Evolutionary conservation across 2,113 vertebrate species (phyloP), one percentile per base, ranked within the genome.

Genomic region (Eulemur macaco): DNA sequence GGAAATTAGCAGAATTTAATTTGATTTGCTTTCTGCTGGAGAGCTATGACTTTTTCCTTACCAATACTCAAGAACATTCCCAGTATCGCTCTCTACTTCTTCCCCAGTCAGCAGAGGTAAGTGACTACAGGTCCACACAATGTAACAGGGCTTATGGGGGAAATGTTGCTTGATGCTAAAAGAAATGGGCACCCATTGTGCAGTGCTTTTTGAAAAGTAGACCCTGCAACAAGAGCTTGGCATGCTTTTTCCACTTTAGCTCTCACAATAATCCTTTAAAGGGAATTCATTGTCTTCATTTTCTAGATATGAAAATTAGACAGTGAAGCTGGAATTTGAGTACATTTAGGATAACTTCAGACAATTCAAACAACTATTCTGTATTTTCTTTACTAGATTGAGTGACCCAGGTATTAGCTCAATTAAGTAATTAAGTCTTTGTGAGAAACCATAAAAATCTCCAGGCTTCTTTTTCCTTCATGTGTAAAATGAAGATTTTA

Each of bases 1-100:
- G 86, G 27, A 97, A 98, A 98, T 97, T 96, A 98, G 1, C 66
- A 96, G 45, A 42, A n/a, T 97, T 97, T 91, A 97, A 97, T 15
- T 97, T 96, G 37, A 78, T 97, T 97, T 95, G 10, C 42, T 96
- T 95, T 91, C 82, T 89, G 39, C 80, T 77, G 54, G 52, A 20
- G 85, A 34, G 0, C 3, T 86, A 90, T 96, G 90, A n/a, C 45
- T 89, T 58, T 78, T 96, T 94, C 93, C 76, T 77, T 50, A 76
- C 34, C 95, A 87, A 83, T 8, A 27, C 6, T 83, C 6, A 47
- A 93, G 54, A 92, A 29, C 12, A 37, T n/a, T 60, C 13, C 60
- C 47, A 31, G 18, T 11, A 39, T 58, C 10, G 37, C 2, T 73
- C 34, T 45, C 39, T 74, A 25, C 58, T 66, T 77, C 52, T 31